Percentiles rank a stretch among this genome's conserved stretches.
Evolutionary conservation across 2,888 invertebrate genomes (phyloP).

Genomic region (Coenonympha arcania): DNA sequence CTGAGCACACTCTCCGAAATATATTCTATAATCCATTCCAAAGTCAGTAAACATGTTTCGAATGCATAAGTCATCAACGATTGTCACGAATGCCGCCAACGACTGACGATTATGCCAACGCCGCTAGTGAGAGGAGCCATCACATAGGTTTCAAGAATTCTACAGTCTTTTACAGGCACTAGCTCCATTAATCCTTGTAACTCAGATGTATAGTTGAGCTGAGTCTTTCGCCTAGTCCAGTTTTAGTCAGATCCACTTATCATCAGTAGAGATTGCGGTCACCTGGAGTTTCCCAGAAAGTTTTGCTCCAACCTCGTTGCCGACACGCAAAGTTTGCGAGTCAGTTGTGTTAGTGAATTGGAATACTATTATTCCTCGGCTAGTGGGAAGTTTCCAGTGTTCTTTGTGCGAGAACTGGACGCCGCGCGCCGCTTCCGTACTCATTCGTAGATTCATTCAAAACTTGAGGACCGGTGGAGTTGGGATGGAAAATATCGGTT

Average conservation of each 20-base stretch:
- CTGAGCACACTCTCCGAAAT: no score
- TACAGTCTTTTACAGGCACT: no score
- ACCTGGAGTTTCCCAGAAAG: neutral
- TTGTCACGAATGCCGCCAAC: no score
- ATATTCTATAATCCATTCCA: no score
- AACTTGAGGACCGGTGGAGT: neutral
- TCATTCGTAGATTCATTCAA: neutral
- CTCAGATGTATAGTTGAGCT: no score
- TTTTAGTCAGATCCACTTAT: neutral
- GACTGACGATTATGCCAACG: no score
- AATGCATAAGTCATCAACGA: no score
- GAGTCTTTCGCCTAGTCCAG: no score
- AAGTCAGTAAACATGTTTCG: no score
- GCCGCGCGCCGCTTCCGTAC: constrained; percentile 17
- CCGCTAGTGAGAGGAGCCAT: no score
- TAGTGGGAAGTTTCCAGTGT: neutral
- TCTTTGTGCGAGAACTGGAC: neutral
- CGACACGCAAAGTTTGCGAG: neutral
- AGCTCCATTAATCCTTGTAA: no score
- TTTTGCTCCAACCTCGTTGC: neutral
- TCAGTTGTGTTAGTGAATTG: constrained; percentile 11
- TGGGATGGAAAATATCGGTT: neutral
- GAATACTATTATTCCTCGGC: constrained; percentile 21
- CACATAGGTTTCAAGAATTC: no score
- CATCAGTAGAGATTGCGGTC: neutral